Percentiles rank a stretch among this genome's conserved stretches.
Evolutionary conservation across 2,113 vertebrate genomes (phyloP).

Genomic region (Myrmecophaga tridactyla): DNA sequence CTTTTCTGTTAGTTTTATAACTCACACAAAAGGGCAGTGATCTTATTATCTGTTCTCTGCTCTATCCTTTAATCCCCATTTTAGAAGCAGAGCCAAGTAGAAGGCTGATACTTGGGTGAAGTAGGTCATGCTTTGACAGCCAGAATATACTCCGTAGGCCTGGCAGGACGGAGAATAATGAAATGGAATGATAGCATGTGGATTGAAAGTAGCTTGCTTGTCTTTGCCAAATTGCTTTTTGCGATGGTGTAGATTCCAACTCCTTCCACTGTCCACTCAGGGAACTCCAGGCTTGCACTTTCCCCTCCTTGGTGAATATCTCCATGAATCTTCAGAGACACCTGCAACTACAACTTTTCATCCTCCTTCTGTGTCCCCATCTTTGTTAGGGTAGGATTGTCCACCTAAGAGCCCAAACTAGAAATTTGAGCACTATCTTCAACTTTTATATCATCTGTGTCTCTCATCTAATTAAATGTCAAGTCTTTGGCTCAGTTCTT

Average conservation of each 20-base stretch:
- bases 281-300: neutral
- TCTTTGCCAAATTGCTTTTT: neutral
- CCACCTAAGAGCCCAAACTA: neutral
- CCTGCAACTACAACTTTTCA: neutral
- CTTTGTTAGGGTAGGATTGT: neutral
- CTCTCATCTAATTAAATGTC: neutral
- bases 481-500: neutral
- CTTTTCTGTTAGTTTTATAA: neutral
- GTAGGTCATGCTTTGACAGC: conserved; percentile 38
- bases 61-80: conserved; percentile 3
- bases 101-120: conserved; percentile 24
- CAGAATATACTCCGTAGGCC: neutral
- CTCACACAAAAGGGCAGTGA: neutral
- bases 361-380: neutral
- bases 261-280: neutral
- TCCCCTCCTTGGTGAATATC: neutral
- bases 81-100: conserved; percentile 54
- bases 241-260: neutral
- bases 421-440: neutral
- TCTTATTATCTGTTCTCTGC: conserved; percentile 5
- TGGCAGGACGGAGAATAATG: conserved; percentile 28
- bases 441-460: neutral
- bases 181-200: neutral
- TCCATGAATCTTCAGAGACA: neutral
- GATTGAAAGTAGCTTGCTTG: neutral